Evolutionary conservation across 1,140 invertebrate genomes (phyloP).

Genomic region (Listronotus oregonensis): DNA sequence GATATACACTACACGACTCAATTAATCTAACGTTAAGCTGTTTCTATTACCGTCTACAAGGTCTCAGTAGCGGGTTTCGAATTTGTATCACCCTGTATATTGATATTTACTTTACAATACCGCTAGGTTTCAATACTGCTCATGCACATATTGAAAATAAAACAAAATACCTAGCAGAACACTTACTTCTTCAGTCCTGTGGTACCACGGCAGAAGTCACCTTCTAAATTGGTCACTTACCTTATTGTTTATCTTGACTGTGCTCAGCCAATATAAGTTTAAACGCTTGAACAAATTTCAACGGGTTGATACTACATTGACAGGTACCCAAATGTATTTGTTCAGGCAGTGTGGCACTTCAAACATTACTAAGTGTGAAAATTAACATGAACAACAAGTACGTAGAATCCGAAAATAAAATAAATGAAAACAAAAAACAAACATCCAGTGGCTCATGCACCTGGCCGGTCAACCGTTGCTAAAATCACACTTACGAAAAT

Average conservation of each 20-base stretch:
- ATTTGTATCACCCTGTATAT: no score
- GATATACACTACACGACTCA: no score
- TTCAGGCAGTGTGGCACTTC: conserved; percentile 43
- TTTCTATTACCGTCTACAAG: no score
- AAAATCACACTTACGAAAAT: conserved; percentile 22
- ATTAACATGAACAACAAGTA: conserved; percentile 47
- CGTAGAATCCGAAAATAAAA: conserved; percentile 41
- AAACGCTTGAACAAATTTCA: conserved; percentile 39
- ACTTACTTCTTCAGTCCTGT: background rate
- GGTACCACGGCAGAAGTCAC: conserved; percentile 1
- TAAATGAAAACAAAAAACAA: conserved; percentile 43
- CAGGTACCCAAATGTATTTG: conserved; percentile 38
- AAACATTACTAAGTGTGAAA: conserved; percentile 48
- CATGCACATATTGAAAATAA: no score
- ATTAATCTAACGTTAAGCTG: no score
- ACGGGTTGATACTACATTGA: conserved; percentile 35
- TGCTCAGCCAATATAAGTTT: conserved; percentile 30
- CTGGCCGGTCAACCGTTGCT: conserved; percentile 25
- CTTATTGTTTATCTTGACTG: conserved; percentile 35
- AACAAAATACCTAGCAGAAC: background rate
- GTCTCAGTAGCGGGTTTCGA: no score
- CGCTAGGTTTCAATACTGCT: no score
- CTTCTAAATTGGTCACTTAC: conserved; percentile 38
- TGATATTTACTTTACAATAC: no score
- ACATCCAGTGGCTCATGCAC: conserved; percentile 43